These are phyloP conservation scores for Pachliopta kotzebuea DNA, from an alignment of 2,888 invertebrate genomes.

Conservation along the genomic window DNA sequence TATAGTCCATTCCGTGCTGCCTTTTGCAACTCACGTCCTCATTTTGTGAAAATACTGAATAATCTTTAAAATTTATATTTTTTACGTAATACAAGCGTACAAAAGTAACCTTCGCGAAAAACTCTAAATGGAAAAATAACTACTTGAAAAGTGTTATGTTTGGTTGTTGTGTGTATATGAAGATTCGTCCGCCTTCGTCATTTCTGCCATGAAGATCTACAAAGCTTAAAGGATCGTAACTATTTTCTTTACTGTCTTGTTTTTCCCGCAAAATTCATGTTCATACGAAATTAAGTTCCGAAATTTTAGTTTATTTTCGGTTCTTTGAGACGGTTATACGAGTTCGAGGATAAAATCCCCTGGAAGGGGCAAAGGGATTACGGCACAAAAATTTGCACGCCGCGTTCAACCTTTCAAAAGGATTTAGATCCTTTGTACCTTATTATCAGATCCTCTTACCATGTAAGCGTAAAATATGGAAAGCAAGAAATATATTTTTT, in stretches of 20 bases:
- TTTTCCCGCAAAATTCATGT: background rate
- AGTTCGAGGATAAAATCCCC: conserved; percentile 51
- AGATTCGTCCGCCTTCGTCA: background rate
- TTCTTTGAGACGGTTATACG: conserved; percentile 59
- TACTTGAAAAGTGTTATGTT: background rate
- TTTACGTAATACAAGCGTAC: too few species aligned
- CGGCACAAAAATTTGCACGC: conserved; percentile 53
- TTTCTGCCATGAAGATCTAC: conserved; percentile 6
- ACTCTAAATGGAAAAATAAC: conserved; percentile 3
- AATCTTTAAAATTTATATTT: background rate
- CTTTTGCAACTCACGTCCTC: conserved; percentile 60
- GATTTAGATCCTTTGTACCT: conserved; percentile 54
- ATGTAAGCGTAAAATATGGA: background rate
- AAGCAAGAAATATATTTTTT: background rate
- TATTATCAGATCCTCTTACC: conserved; percentile 23
- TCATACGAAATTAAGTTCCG: conserved; percentile 42
- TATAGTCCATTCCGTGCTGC: conserved; percentile 62
- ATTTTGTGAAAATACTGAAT: conserved; percentile 39
- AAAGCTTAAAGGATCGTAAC: conserved; percentile 20
- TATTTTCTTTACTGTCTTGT: conserved; percentile 11
- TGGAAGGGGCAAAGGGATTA: conserved; percentile 58
- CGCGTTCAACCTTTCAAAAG: conserved; percentile 52
- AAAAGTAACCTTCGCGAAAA: too few species aligned
- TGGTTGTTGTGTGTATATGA: background rate
- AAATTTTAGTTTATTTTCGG: conserved; percentile 34